phyloP scores from a whole-genome alignment of 2,113 vertebrate species.

The Chinchilla lanigera region DNA sequence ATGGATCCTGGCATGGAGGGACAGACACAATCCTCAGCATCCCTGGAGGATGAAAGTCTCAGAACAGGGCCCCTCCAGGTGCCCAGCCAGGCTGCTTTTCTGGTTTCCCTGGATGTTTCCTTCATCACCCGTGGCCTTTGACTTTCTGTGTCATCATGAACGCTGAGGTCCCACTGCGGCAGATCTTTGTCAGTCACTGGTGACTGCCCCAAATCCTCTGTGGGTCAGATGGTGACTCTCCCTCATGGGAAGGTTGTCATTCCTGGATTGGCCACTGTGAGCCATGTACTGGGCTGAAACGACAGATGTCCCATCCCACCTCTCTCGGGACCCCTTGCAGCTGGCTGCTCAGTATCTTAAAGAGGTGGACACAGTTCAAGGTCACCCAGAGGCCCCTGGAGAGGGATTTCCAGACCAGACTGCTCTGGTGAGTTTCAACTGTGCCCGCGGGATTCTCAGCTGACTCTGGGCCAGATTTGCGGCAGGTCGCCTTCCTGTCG shows the following conservation, averaged over 20 bases:
- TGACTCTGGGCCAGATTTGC: neutral
- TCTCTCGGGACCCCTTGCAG: accelerated
- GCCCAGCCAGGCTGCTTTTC: accelerated
- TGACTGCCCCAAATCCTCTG: neutral
- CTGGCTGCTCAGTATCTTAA: neutral
- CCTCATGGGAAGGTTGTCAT: accelerated
- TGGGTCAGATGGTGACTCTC: neutral
- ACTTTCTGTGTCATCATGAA: neutral
- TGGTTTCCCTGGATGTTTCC: neutral
- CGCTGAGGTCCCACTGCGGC: neutral
- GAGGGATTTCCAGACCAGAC: neutral
- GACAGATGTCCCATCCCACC: neutral
- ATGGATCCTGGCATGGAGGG: accelerated
- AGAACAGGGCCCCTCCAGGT: accelerated
- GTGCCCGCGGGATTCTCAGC: neutral
- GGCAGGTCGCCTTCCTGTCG: accelerated
- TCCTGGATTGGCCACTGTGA: too few species aligned
- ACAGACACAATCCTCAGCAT: accelerated
- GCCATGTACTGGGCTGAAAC: neutral
- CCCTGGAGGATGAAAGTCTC: accelerated
- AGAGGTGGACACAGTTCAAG: neutral
- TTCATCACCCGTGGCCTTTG: neutral
- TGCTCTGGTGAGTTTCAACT: neutral
- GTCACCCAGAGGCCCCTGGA: neutral
- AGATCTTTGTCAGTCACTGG: neutral